These are phyloP conservation scores for Coilia nasus DNA, from an alignment of 2,797 vertebrate genomes.

Conservation along the genomic window DNA sequence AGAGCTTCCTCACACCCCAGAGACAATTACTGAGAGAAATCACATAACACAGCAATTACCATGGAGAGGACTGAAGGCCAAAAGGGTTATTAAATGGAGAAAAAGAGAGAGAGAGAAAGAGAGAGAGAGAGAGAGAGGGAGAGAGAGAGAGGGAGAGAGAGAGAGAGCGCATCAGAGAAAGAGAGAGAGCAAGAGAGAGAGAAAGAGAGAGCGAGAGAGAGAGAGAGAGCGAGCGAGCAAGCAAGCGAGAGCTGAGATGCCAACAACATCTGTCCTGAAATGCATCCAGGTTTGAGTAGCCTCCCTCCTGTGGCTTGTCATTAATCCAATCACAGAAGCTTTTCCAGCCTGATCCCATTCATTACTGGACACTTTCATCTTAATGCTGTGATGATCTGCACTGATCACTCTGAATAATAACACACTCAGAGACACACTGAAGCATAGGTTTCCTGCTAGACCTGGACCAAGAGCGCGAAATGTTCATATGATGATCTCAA, in stretches of 20 bases:
- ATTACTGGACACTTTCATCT: neutral
- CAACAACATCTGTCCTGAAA: constrained; percentile 23
- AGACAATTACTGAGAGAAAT: constrained; percentile 44
- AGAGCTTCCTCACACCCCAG: constrained; percentile 17
- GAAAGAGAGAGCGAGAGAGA: constrained; percentile 10
- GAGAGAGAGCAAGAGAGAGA: neutral
- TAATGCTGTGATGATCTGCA: neutral
- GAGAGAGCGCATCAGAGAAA: neutral
- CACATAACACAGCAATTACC: constrained; percentile 40
- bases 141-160: neutral
- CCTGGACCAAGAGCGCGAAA: neutral
- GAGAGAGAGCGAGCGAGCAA: neutral
- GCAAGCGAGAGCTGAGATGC: neutral
- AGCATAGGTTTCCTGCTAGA: neutral
- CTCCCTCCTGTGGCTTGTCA: neutral
- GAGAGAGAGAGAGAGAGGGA: neutral
- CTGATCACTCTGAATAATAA: neutral
- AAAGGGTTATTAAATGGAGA: constrained; percentile 21
- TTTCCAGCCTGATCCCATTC: neutral
- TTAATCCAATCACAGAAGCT: constrained; percentile 4
- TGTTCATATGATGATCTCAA: neutral
- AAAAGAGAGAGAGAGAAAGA: neutral
- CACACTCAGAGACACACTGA: neutral
- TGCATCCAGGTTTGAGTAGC: neutral
- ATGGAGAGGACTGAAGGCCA: neutral